Base-by-base conservation (phyloP, 2,113 vertebrate species). In the Bungarus multicinctus region DNA sequence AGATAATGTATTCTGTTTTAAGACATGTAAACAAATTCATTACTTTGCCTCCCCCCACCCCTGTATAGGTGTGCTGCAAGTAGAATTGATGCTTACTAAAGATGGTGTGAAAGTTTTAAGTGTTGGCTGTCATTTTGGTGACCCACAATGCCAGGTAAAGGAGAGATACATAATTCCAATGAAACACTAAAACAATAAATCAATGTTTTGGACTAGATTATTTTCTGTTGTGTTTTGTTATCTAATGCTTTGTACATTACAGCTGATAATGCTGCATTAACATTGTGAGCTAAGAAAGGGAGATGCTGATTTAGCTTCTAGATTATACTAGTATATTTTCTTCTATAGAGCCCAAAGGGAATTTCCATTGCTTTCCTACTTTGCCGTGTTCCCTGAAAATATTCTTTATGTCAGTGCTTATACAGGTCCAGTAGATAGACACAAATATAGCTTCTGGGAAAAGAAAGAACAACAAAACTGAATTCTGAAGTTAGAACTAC, bases 91-190 rank as follows among this genome's bases (percentile, higher is more conserved):
- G 98, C 95, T 99, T 95, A 99, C 98, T 92, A 97, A 97, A 90
- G 97, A 97, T 45, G 98, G 98, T 20, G 96, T 97, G 1, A 98
- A 98, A 90, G 97, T 99, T 54, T 96, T 99, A 54, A 98, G 98
- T 96, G 98, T 98, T 92, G 99, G 98, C 96, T 99, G 99, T 92
- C 98, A 98, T 57, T 99, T 99, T 53, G 98, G 98, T 58, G 98
- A 99, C 92, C 98, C 98, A 0, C 98, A 99, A 95, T 98, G 98
- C 93, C 98, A 99, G 98, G 99, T 99, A 86, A 95, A 94, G 89
- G 55, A 92, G 64, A 91, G 88, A 27, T 23, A 20, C 4, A 74
- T 34, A 30, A 34, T 58, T 52, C 5, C 27, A 87, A 18, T 34
- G 14, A 64, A 87, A 43, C 30, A 64, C 27, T 25, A n/a, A 87